Evolutionary conservation across 2,113 vertebrate genomes (phyloP), one percentile per base, ranked within the genome.

Genomic region (Nerophis lumbriciformis): DNA sequence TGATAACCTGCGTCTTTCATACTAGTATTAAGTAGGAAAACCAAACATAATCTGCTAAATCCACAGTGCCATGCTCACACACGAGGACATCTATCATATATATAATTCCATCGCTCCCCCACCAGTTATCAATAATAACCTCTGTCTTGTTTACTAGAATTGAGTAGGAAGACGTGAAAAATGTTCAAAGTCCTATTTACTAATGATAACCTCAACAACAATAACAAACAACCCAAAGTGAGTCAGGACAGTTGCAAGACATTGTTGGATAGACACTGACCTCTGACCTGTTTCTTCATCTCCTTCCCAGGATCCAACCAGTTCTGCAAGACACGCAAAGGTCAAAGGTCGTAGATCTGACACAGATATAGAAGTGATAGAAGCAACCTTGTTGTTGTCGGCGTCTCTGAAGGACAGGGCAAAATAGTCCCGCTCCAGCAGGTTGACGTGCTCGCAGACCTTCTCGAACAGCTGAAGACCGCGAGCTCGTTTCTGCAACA

Each of bases 201-300:
- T 45, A 5, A 12, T 12, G 42, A 44, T 44, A 44, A 44, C 10
- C 10, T 12, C 42, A 9, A 45, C 42, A 3, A 42, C 39, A 42
- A 42, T 44, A 44, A 42, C 39, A 42, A 42, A 42, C 39, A 8
- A 45, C 42, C 42, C 9, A 45, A 45, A 9, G 7, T 42, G 5
- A 45, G 42, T 45, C 42, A 45, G 42, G 5, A 45, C 10, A 45
- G 11, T 4, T 45, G 42, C 50, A 11, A 19, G 6, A 11, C 19
- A 16, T 19, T 10, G n/a, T 5, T 16, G n/a, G 52, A 53, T 13
- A 54, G 6, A 6, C 3, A 90, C 92, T 93, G 88, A 99, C 96
- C 97, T 94, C 96, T 89, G 59, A 96, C 91, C 87, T 99, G 96
- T 80, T 98, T 99, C 91, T 99, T 99, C 81, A 99, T 94, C 82